These are phyloP conservation scores for Toxotes lorentzi DNA, from an alignment of 2,797 vertebrate species.

Conservation along the genomic window DNA sequence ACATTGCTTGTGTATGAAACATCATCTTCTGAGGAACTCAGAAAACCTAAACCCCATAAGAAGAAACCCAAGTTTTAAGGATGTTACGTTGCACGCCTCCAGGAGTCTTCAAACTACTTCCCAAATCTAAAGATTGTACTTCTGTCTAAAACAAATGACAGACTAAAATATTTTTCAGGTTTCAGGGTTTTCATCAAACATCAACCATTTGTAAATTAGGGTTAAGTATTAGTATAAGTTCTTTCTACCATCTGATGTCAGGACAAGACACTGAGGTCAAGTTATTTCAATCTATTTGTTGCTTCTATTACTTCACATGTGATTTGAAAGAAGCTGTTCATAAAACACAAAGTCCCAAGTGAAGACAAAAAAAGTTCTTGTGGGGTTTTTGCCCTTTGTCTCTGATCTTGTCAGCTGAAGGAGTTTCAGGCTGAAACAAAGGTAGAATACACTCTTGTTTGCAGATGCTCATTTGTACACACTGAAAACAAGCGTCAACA, in stretches of 20 bases:
- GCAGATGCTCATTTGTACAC: not conserved
- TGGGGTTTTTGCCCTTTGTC: not conserved
- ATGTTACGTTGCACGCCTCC: not conserved
- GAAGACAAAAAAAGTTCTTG: too few relatives aligned
- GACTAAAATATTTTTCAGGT: too few relatives aligned
- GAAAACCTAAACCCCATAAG: not conserved
- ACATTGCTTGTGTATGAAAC: not conserved
- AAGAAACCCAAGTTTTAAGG: not conserved
- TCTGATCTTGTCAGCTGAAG: not conserved
- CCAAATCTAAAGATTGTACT: not conserved
- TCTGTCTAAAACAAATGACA: not conserved
- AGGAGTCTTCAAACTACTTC: not conserved
- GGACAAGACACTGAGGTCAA: too few relatives aligned
- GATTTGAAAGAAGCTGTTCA: not conserved
- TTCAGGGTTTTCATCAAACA: too few relatives aligned
- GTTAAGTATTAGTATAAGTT: too few relatives aligned
- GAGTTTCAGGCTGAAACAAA: conserved; percentile 18
- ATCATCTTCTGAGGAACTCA: not conserved
- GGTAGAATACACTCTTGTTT: not conserved
- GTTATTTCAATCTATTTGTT: not conserved
- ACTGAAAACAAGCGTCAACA: not conserved
- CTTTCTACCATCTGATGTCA: too few relatives aligned
- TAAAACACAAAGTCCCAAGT: not conserved
- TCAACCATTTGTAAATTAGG: too few relatives aligned
- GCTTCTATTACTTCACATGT: not conserved